Evolutionary conservation across 2,888 invertebrate species (phyloP), one percentile per base, ranked within the genome.

Genomic region (Callyntrura sp.): DNA sequence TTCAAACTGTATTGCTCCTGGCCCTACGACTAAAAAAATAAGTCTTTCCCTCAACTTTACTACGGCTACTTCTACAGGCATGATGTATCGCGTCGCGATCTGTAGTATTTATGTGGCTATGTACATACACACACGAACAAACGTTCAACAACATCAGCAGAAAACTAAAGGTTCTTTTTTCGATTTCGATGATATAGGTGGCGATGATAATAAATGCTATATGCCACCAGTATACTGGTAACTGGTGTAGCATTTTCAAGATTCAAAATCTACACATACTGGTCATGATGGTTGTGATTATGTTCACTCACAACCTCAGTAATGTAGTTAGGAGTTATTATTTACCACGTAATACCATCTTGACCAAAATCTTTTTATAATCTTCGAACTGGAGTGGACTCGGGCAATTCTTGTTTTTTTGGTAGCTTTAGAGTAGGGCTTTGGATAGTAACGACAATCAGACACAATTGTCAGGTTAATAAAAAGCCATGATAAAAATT

Each of bases 1-100:
- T 28, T 68, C 14, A 35, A 35, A 35, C 68, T 68, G 35, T 60
- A 85, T 85, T 76, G 85, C 85, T 85, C 62, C 85, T 85, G 85
- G 85, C 85, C 76, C 70, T 85, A 76, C 35, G 35, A 45, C 85
- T 62, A 68, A 68, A 28, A 68, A 35, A 35, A 68, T 8, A 51
- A 85, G 48, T 45, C 60, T 48, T 85, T n/a, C 57, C 23, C 12
- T 82, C 45, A 82, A 45, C 81, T 82, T 43, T 62, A 23, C 81
- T 62, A 82, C 65, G 62, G 62, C 62, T 23, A 45, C 62, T 62
- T 82, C 35, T 35, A 4, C 35, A 35, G 6, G 6, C 35, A 48
- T 12, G 55, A 68, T 68, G 45, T 35, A 57, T 79, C 14, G 28
- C 35, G 17, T 70, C 43, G 17, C 17, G 35, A 35, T 35, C 35